These are phyloP conservation scores for Drosophila mayaguana DNA, from an alignment of 2,888 invertebrate species.

Conservation along the genomic window DNA sequence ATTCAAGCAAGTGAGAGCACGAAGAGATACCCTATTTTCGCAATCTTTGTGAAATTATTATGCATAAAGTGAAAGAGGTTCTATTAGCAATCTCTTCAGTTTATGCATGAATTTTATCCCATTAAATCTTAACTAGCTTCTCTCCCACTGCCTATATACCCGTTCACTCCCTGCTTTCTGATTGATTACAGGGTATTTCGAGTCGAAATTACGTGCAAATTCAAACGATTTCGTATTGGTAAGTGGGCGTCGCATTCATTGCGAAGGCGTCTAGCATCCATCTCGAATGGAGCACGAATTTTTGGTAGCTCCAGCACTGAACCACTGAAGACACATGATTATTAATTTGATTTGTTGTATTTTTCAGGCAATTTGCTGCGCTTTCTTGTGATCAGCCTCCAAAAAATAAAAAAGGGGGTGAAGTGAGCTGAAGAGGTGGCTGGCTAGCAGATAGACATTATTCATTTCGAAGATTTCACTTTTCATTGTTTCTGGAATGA, in stretches of 20 bases:
- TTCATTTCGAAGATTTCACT: constrained; percentile 63
- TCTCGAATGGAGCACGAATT: constrained; percentile 69
- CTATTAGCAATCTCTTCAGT: no score
- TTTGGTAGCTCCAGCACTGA: constrained; percentile 22
- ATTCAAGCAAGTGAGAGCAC: constrained; percentile 5
- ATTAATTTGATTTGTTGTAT: constrained; percentile 77
- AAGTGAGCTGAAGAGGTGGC: constrained; percentile 28
- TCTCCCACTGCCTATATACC: neutral
- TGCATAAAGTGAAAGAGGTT: no score
- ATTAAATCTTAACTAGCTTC: neutral
- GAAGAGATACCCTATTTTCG: neutral
- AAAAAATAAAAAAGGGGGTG: neutral
- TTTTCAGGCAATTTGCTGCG: constrained; percentile 54
- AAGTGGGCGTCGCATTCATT: constrained; percentile 16
- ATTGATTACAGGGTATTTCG: constrained; percentile 8
- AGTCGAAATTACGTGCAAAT: constrained; percentile 45
- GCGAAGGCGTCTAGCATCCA: constrained; percentile 62
- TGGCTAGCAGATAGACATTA: constrained; percentile 16
- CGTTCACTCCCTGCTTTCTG: neutral
- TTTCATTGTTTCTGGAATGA: constrained; percentile 59
- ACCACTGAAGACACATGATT: constrained; percentile 69
- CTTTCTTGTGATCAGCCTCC: constrained; percentile 46
- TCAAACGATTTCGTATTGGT: constrained; percentile 22
- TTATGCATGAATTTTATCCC: no score
- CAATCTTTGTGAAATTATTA: no score